Evolutionary conservation across 2,113 vertebrate genomes (phyloP).

Genomic region (Isurus oxyrinchus): DNA sequence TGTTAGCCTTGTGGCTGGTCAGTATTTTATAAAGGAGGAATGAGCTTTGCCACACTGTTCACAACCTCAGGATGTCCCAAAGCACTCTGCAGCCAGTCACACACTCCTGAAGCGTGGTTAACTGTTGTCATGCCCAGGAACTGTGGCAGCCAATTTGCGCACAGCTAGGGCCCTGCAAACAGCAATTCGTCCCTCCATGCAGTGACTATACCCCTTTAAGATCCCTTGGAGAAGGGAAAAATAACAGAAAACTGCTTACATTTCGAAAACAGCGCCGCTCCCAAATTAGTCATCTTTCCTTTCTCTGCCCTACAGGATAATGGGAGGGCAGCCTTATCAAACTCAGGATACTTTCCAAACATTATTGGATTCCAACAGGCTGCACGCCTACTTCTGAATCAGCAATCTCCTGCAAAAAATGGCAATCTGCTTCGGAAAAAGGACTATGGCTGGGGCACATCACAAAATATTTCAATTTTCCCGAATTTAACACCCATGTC

Average conservation of each 20-base stretch:
- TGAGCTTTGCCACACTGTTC: too few species aligned
- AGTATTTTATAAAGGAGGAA: not conserved
- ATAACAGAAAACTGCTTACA: not conserved
- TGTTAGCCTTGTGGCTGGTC: not conserved
- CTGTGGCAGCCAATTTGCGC: not conserved
- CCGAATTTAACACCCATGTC: not conserved
- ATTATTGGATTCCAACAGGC: not conserved
- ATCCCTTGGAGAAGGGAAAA: not conserved
- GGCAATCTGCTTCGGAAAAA: not conserved
- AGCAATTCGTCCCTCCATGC: not conserved
- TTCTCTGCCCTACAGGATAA: not conserved
- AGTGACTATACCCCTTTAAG: not conserved
- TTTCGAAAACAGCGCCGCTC: not conserved
- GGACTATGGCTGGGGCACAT: not conserved
- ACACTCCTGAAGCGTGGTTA: not conserved
- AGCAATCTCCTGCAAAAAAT: not conserved
- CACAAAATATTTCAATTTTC: not conserved
- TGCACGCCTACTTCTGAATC: not conserved
- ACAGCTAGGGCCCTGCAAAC: too few species aligned
- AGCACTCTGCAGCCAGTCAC: not conserved
- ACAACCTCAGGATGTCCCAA: not conserved
- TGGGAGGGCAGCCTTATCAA: not conserved
- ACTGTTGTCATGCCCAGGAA: not conserved
- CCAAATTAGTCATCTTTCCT: not conserved
- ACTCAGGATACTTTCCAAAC: not conserved